These are phyloP conservation scores for Pangasius djambal DNA, from an alignment of 2,797 vertebrate genomes.

Conservation along the genomic window DNA sequence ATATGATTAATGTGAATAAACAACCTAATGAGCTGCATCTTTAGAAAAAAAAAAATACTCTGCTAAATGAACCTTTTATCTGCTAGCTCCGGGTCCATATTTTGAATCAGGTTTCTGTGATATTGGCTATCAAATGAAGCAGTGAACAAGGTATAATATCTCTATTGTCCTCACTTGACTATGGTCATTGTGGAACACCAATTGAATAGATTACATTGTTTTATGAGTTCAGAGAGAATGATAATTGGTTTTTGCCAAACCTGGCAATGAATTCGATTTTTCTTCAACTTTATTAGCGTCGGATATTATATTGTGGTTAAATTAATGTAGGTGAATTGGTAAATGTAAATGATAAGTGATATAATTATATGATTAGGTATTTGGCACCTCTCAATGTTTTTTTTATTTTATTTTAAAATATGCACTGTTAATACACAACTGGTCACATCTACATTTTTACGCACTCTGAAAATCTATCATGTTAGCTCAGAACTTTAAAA, in stretches of 20 bases:
- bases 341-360: background rate
- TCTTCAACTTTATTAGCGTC: constrained; percentile 17
- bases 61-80: constrained; percentile 32
- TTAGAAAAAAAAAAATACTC: background rate
- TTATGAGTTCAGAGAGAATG: constrained; percentile 20
- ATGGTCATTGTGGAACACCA: background rate
- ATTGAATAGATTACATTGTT: constrained; percentile 34
- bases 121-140: constrained; percentile 10
- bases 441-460: background rate
- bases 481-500: background rate
- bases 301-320: constrained; percentile 6
- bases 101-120: constrained; percentile 8
- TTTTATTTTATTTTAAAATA: background rate
- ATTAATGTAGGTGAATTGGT: background rate
- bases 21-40: constrained; percentile 40
- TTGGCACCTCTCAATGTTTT: background rate
- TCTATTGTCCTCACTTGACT: constrained; percentile 6
- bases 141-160: constrained; percentile 6
- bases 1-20: constrained; percentile 55
- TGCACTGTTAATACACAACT: background rate
- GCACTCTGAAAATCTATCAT: background rate
- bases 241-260: constrained; percentile 30
- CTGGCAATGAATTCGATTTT: constrained; percentile 9
- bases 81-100: constrained; percentile 30
- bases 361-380: background rate